Base-by-base conservation (phyloP, 2,113 vertebrate species). In the Orcinus orca region DNA sequence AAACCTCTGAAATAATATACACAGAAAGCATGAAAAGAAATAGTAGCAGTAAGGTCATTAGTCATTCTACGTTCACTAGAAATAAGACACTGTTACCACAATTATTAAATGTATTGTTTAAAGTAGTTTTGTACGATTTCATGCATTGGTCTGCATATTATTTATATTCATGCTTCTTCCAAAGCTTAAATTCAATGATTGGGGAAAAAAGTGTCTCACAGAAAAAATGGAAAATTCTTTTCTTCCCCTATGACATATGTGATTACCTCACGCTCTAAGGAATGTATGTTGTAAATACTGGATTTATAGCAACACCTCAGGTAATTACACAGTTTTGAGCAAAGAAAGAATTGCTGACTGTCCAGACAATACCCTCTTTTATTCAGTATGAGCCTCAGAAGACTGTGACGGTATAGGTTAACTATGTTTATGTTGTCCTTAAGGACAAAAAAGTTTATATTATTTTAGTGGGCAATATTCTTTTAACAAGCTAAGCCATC, bases 291-390 rank as follows among this genome's bases (percentile, higher is more conserved):
- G 55, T 31, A 17, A 95, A 88, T 95, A 25, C 67, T 90, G 87
- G 53, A 89, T 93, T 86, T 85, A 96, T 70, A 67, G 26, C 41
- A 96, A 95, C 36, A 93, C 62, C 65, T 84, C 83, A 89, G 94
- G 95, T 98, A 94, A 90, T 97, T 98, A 11, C 55, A 81, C 55
- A 63, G 14, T 95, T 98, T 95, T 77, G 67, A 84, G 88, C 26
- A 97, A 55, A 60, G 58, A 47, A 82, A 55, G 15, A 95, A 44
- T 76, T 95, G 80, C 60, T 81, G 41, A 94, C 33, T 87, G 0
- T 5, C 65, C 60, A 63, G 82, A 80, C 55, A 97, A 76, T 80
- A 84, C 50, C 4, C 25, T 88, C 36, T 1, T 97, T 97, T 80
- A 68, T 86, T 73, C 81, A 18, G 86, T 55, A 21, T 67, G 26